These are phyloP conservation scores for Pyrgilauda ruficollis DNA, from an alignment of 2,113 vertebrate species.

Conservation along the genomic window DNA sequence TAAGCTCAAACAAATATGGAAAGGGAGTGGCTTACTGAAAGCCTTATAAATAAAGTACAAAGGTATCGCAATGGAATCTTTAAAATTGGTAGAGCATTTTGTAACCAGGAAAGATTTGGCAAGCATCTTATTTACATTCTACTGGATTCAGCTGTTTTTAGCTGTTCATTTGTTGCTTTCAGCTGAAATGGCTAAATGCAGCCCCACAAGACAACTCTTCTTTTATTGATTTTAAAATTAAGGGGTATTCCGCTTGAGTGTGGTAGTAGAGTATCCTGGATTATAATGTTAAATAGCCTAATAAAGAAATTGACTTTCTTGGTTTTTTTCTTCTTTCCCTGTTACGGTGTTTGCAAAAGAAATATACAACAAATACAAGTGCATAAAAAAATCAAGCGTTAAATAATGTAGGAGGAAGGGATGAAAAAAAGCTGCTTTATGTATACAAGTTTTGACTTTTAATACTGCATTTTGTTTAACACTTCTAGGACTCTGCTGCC, in stretches of 20 bases:
- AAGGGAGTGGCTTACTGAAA: constrained; percentile 55
- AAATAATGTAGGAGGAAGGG: background rate
- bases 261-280: background rate
- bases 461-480: background rate
- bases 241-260: background rate
- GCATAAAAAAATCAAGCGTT: background rate
- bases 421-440: background rate
- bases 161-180: constrained; percentile 16
- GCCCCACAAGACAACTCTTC: background rate
- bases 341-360: background rate
- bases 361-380: background rate
- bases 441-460: background rate
- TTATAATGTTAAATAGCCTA: background rate
- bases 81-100: background rate
- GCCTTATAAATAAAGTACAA: constrained; percentile 55
- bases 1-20: constrained; percentile 48
- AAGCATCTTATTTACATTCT: constrained; percentile 42
- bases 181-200: background rate
- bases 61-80: constrained; percentile 16
- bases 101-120: constrained; percentile 10
- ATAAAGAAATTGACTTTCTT: background rate
- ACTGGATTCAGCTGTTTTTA: constrained; percentile 19
- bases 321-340: background rate
- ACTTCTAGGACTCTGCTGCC: background rate
- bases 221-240: background rate